Evolutionary conservation across 2,113 vertebrate genomes (phyloP), one percentile per base, ranked within the genome.

Genomic region (Suncus etruscus): DNA sequence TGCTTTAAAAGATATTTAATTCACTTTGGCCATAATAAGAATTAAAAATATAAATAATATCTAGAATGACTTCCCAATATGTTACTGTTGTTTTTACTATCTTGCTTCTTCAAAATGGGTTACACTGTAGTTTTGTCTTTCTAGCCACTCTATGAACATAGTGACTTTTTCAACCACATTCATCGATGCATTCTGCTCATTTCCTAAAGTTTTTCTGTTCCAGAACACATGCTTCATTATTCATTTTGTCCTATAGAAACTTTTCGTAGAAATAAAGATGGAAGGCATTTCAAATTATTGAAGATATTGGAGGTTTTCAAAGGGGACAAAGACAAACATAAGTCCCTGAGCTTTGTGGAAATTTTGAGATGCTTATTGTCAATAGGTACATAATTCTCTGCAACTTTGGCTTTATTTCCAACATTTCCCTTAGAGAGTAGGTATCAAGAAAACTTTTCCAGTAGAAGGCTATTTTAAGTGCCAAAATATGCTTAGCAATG

Each of bases 401-500:
- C 58, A 91, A 76, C 70, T 45, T 65, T 93, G 86, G 88, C 83
- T 54, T 10, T 79, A 32, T 83, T 88, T 88, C 74, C 45, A 10
- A 69, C 39, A 39, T 39, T 39, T 54, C 58, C 66, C 79, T 94
- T 50, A 84, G 45, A 93, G 83, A 39, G 86, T 95, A 86, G 69
- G 74, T 88, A 86, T 58, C 70, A 94, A 78, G 95, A 80, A 92
- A 95, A 94, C 68, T 90, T 96, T 95, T 95, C 90, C 90, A 94
- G 83, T 80, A 61, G 80, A 91, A 86, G 48, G 18, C 81, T 91
- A 14, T 70, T 54, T 58, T 72, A 88, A 68, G 6, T 93, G 91
- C 93, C 93, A 97, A 93, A 92, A 94, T 82, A 79, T 63, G 83
- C 65, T 94, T 90, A 87, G 93, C 87, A n/a, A 54, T 32, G 45